Evolutionary conservation across 1,140 invertebrate species (phyloP).

Genomic region (Zeugodacus cucurbitae): DNA sequence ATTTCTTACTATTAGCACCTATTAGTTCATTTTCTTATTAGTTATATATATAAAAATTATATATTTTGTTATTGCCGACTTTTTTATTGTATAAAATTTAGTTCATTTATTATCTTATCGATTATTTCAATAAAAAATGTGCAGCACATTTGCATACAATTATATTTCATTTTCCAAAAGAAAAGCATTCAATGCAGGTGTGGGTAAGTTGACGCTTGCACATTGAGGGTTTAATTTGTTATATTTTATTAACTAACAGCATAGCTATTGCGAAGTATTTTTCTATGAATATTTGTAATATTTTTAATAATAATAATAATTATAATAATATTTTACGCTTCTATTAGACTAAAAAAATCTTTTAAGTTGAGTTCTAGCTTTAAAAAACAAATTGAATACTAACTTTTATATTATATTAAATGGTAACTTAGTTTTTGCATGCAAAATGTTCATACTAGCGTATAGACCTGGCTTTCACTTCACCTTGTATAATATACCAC

Average conservation of each 20-base stretch:
- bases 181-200: background rate
- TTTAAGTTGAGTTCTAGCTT: too few species aligned
- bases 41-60: slow-evolving; percentile 22
- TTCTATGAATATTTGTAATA: too few species aligned
- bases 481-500: too few species aligned
- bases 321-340: too few species aligned
- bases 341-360: too few species aligned
- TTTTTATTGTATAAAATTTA: slow-evolving; percentile 31
- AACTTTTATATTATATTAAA: too few species aligned
- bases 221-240: background rate
- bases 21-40: slow-evolving; percentile 17
- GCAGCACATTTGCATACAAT: slow-evolving; percentile 20
- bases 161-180: slow-evolving; percentile 4
- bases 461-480: too few species aligned
- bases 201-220: slow-evolving; percentile 33
- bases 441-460: too few species aligned
- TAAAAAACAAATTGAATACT: too few species aligned
- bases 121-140: slow-evolving; percentile 38
- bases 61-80: slow-evolving; percentile 14
- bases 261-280: too few species aligned
- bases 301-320: too few species aligned
- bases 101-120: background rate
- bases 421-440: too few species aligned
- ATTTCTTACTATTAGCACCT: background rate
- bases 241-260: background rate